These are phyloP conservation scores for Vireo altiloquus DNA, from an alignment of 2,113 vertebrate genomes.

Conservation along the genomic window DNA sequence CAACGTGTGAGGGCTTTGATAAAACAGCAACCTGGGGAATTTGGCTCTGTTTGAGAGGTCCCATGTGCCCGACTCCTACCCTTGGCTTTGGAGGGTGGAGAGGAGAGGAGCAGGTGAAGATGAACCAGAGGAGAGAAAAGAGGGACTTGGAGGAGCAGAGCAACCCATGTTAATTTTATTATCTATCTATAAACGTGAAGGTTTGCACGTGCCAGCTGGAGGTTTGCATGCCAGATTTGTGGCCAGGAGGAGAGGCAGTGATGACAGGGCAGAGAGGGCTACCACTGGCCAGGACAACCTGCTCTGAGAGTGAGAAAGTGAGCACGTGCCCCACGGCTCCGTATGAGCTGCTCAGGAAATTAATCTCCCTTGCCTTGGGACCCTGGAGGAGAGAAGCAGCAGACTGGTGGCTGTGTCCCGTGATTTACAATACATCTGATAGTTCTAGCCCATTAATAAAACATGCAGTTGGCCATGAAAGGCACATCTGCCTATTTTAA, in stretches of 20 bases:
- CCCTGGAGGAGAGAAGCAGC: neutral
- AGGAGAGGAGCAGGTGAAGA: neutral
- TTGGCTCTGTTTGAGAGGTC: neutral
- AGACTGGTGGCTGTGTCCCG: neutral
- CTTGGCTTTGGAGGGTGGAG: neutral
- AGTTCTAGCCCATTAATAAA: conserved; percentile 38
- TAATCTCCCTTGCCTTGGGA: neutral
- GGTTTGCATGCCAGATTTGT: neutral
- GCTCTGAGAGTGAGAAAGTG: neutral
- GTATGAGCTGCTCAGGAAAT: neutral
- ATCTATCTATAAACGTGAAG: neutral
- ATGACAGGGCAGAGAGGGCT: neutral
- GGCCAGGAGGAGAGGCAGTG: neutral
- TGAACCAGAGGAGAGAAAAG: neutral
- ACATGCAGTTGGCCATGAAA: conserved; percentile 40
- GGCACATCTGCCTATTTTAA: conserved; percentile 43
- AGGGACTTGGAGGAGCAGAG: neutral
- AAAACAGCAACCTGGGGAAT: neutral
- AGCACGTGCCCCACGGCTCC: rapidly evolving
- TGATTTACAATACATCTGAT: conserved; percentile 42
- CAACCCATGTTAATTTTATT: neutral
- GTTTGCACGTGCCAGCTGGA: rapidly evolving
- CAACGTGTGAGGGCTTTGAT: neutral
- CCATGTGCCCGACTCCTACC: neutral
- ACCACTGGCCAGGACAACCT: neutral